These are phyloP conservation scores for Scolanthus callimorphus DNA, from an alignment of 92 coral and sea anemone species.

Conservation along the genomic window DNA sequence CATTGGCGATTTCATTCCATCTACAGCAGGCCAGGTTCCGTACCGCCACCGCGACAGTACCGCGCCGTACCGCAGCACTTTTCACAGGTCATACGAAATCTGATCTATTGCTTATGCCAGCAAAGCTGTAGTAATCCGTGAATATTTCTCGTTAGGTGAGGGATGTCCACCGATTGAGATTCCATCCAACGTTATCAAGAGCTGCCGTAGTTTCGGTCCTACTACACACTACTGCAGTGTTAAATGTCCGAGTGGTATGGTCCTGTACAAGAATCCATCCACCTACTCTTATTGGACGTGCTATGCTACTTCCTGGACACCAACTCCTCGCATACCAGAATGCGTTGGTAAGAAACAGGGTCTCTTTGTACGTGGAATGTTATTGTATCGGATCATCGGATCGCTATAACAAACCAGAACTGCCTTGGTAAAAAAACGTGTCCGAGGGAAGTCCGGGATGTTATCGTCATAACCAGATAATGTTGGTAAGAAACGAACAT, in stretches of 20 bases:
- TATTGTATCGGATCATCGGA: too few species aligned
- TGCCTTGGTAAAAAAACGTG: too few species aligned
- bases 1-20: too few species aligned
- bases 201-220: conserved; percentile 13
- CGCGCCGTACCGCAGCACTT: too few species aligned
- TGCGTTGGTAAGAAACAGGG: conserved; percentile 74
- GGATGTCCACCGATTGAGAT: conserved; percentile 33
- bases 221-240: conserved; percentile 16
- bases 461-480: too few species aligned
- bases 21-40: too few species aligned
- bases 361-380: not conserved
- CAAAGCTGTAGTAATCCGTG: too few species aligned
- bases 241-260: conserved; percentile 39
- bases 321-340: conserved; percentile 62
- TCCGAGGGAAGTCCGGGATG: too few species aligned
- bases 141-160: conserved; percentile 23
- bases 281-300: conserved; percentile 40
- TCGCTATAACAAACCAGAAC: too few species aligned
- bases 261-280: conserved; percentile 42
- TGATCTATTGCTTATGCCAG: too few species aligned
- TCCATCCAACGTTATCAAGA: conserved; percentile 35
- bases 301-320: conserved; percentile 43
- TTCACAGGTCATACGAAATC: too few species aligned
- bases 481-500: not conserved
- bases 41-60: too few species aligned